Conservation (phyloP, 2,888 invertebrate genomes). For the Macroteleia sp. region DNA sequence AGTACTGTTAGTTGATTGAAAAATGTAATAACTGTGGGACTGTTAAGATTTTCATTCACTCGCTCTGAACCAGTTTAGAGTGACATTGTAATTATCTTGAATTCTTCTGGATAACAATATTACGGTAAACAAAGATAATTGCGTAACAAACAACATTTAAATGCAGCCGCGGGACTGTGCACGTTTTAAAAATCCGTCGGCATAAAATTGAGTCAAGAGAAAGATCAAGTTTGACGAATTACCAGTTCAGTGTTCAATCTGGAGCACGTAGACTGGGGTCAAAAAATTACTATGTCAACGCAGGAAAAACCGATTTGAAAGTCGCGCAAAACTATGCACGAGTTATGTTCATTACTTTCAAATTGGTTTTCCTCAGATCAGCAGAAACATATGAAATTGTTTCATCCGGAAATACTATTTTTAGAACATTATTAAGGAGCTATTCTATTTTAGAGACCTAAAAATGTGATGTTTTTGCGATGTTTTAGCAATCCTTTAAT, state of each 20-base stretch:
- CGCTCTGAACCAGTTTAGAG: neutral
- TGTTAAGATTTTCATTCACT: constrained; percentile 5
- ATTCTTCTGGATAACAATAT: constrained; percentile 26
- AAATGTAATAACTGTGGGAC: constrained; percentile 38
- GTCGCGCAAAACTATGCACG: constrained; percentile 15
- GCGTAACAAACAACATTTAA: constrained; percentile 11
- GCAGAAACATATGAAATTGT: too few relatives aligned
- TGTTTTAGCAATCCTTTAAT: too few relatives aligned
- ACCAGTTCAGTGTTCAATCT: constrained; percentile 18
- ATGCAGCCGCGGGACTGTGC: neutral
- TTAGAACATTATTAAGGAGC: too few relatives aligned
- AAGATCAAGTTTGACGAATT: constrained; percentile 25
- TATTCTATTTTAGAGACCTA: too few relatives aligned
- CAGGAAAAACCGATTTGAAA: constrained; percentile 38
- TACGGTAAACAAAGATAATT: constrained; percentile 34
- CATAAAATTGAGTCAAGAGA: neutral
- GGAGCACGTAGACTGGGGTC: constrained; percentile 8
- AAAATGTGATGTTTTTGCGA: too few relatives aligned
- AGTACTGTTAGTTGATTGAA: constrained; percentile 46
- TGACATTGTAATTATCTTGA: constrained; percentile 34
- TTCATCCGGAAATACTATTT: too few relatives aligned
- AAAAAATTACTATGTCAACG: constrained; percentile 29
- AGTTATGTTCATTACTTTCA: constrained; percentile 33
- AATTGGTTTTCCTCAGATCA: constrained; percentile 29
- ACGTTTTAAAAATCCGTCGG: neutral